A percentile compares a stretch with the other conserved stretches of the same genome.
Conservation (phyloP, 53 echinoderm and acorn worm genomes). For the Echinometra lucunter region DNA sequence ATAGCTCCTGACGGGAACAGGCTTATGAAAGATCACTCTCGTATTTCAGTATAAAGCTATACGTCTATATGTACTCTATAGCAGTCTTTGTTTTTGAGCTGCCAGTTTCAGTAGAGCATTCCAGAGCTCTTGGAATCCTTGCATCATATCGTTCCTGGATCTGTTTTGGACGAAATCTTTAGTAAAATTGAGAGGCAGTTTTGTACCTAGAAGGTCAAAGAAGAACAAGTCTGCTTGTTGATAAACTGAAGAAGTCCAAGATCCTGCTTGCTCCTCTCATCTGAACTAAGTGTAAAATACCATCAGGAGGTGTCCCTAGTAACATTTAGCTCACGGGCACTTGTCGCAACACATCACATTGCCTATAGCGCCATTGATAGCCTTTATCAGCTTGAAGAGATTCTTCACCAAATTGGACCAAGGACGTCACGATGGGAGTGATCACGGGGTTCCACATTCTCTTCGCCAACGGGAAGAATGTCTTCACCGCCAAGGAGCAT, state of each 20-base stretch:
- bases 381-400: not conserved
- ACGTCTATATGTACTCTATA: not conserved
- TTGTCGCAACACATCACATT: not conserved
- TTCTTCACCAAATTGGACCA: not conserved
- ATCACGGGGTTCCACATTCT: conserved; percentile 33
- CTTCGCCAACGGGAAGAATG: conserved; percentile 51
- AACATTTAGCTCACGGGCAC: not conserved
- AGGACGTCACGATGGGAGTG: conserved; percentile 53
- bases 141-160: not conserved
- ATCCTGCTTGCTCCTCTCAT: not conserved
- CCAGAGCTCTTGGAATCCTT: not conserved
- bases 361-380: not conserved
- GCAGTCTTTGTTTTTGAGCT: not conserved
- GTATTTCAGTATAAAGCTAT: not conserved
- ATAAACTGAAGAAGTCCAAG: not conserved
- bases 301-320: no score
- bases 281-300: not conserved
- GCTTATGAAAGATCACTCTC: not conserved
- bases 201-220: not conserved
- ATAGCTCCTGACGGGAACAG: not conserved
- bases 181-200: not conserved
- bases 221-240: not conserved
- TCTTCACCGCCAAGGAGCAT: conserved; percentile 68
- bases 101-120: not conserved
- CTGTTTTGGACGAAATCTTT: not conserved